Base-by-base conservation (phyloP, 2,113 vertebrate species). In the Crypturellus undulatus region DNA sequence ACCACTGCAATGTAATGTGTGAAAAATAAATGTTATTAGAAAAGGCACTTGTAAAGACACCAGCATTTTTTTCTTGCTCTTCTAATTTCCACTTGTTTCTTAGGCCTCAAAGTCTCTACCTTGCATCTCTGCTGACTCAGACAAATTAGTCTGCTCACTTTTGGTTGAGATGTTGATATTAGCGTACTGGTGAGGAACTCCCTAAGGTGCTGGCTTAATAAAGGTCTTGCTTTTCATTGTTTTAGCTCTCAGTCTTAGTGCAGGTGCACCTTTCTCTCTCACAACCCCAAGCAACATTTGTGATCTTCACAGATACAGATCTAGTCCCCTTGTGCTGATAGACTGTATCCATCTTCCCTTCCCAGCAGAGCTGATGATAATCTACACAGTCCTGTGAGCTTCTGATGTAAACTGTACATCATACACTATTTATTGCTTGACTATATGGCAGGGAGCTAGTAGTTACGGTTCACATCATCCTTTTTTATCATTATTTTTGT, bases 211-310 rank as follows among this genome's bases (percentile, higher is more conserved):
- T 59, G 7, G 51, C 60, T 28, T 24, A 91, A 56, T 30, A 78
- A 70, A 63, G 2, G 49, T 11, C 17, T 10, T 47, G 2, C 18
- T 90, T 67, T 76, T n/a, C 12, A 21, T 64, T 63, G 47, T 38
- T 69, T 87, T 34, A 72, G 12, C 18, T 67, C 24, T 40, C 8
- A 52, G 10, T 45, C 6, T 86, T 32, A 28, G 8, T 59, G 47
- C 6, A 86, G 14, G 5, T 4, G 11, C 47, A 12, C 3, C 3
- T 79, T 75, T 26, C 22, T n/a, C n/a, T 24, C 4, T 2, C 9
- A 26, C 6, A 76, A 20, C 4, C 18, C 12, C 24, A 67, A 36
- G 62, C 6, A 45, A 32, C 0, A 0, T 49, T 36, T 43, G 6
- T 9, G 2, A 54, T 13, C 26, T 78, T 73, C 58, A 65, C 32